Evolutionary conservation across 2,113 vertebrate species (phyloP).

Genomic region (Chlamydotis undulata): DNA sequence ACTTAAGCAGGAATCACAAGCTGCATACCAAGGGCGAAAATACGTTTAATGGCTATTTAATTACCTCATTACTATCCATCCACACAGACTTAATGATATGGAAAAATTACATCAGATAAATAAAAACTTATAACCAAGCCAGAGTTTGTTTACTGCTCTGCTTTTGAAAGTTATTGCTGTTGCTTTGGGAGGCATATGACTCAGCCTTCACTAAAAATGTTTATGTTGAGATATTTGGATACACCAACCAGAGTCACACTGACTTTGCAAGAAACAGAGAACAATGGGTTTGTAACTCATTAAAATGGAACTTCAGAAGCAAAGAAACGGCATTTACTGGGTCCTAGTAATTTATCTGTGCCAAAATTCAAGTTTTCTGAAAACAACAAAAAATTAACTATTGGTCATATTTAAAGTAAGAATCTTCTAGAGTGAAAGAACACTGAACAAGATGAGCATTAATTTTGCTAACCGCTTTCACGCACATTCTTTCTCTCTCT

Average conservation of each 20-base stretch:
- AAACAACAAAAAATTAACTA: not conserved
- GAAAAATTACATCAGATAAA: not conserved
- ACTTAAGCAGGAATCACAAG: not conserved
- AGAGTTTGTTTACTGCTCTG: not conserved
- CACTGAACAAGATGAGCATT: not conserved
- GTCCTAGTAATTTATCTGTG: not conserved
- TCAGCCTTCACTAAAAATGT: not conserved
- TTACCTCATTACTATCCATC: not conserved
- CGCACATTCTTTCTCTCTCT: not conserved
- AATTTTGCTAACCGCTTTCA: not conserved
- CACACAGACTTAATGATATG: not conserved
- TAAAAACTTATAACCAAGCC: not conserved
- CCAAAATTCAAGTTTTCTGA: not conserved
- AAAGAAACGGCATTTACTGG: not conserved
- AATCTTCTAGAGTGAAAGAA: not conserved
- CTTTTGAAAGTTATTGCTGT: not conserved
- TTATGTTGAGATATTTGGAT: not conserved
- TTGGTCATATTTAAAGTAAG: not conserved
- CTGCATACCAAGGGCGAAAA: not conserved
- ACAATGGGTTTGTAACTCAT: not conserved
- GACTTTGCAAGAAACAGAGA: not conserved
- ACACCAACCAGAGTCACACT: not conserved
- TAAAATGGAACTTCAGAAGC: not conserved
- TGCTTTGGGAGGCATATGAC: not conserved
- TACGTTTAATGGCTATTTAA: not conserved